These are phyloP conservation scores for Poicephalus meyeri DNA, from an alignment of 2,113 vertebrate genomes.

Conservation along the genomic window DNA sequence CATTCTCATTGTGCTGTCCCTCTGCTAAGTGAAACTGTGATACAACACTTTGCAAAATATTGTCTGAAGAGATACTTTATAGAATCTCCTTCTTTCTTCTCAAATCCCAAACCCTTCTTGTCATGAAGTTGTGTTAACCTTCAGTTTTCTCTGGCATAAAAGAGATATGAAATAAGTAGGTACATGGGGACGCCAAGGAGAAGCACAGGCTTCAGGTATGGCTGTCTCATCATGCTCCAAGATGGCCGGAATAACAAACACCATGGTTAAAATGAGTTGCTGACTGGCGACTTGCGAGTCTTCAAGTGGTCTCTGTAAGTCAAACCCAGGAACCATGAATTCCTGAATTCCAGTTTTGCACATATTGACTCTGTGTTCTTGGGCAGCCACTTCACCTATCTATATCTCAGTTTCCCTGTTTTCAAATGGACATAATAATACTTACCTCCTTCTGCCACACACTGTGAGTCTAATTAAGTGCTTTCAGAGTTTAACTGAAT, in stretches of 20 bases:
- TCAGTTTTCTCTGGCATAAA: background rate
- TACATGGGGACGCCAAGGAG: accelerated
- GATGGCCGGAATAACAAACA: background rate
- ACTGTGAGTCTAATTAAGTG: background rate
- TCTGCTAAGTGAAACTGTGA: background rate
- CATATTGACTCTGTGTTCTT: background rate
- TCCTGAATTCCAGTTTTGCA: background rate
- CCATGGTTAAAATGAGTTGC: background rate
- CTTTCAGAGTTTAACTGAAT: background rate
- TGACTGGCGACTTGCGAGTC: background rate
- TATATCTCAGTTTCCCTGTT: background rate
- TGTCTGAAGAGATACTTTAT: background rate
- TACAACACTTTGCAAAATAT: background rate
- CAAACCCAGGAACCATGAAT: background rate
- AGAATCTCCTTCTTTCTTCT: background rate
- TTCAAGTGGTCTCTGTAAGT: background rate
- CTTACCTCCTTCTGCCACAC: background rate
- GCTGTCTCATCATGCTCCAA: background rate
- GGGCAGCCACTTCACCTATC: background rate
- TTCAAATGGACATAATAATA: background rate
- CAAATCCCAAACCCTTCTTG: background rate
- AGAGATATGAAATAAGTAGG: background rate
- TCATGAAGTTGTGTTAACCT: background rate
- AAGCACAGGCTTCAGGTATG: background rate
- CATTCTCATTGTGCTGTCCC: background rate